Evolutionary conservation across 2,797 vertebrate genomes (phyloP), one percentile per base, ranked within the genome.

Genomic region (Sparidentex hasta): DNA sequence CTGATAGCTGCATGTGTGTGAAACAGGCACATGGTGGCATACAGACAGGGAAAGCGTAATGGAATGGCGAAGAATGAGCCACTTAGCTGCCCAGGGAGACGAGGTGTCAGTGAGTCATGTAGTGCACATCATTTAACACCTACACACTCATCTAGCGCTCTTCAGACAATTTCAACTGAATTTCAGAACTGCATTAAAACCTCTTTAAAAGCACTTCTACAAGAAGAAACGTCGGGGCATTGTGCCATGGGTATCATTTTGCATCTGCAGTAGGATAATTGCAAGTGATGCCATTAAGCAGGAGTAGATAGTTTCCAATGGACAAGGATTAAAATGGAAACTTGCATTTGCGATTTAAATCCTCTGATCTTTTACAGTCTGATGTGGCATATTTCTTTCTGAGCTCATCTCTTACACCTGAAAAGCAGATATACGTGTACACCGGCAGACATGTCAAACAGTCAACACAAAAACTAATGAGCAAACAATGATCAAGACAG

Each of bases 181-280:
- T 94, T 92, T 93, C 88, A 88, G 83, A 93, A 93, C 82, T 80
- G 84, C 91, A 94, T 95, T 94, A 94, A 92, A 92, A 90, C 81
- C 90, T 90, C 92, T 94, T 93, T 89, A 92, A 85, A 80, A 86
- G 88, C 94, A 90, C 92, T 95, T 90, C 82, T 61, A 75, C 44
- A 18, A 64, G 80, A 61, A 86, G 71, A 66, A 87, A 90, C 69
- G 27, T 12, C 51, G 41, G 84, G 87, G 79, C 73, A 87, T 81
- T 83, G 87, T 90, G 87, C 90, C 87, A 72, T 25, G 55, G 78
- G 78, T 87, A 89, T 90, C 87, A 73, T 88, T 91, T 79, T 88
- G 91, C 90, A 93, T 92, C 89, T 91, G 75, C 83, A 43, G 70
- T n/a, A 6, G 62, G 66, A 89, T 90, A 91, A 92, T 92, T 92